Evolutionary conservation across 2,888 invertebrate species (phyloP), one percentile per base, ranked within the genome.

Genomic region (Nudaria mundana): DNA sequence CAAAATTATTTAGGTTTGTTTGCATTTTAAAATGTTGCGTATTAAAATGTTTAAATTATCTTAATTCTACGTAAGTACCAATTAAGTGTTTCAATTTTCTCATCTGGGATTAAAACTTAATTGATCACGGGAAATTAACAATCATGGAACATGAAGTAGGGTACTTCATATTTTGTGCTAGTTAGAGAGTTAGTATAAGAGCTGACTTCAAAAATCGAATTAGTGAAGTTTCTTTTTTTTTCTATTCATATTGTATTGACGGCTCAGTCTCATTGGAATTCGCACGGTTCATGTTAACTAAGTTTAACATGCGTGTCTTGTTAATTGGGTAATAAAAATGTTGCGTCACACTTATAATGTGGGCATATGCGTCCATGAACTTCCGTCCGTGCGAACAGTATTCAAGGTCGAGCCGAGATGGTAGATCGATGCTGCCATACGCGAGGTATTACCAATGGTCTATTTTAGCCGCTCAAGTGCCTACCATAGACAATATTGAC

Each of bases 291-390:
- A 52, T 52, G 44, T 44, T 44, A 52, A 55, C 41, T 22, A 55
- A 41, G 39, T 42, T 52, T 28, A 40, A 52, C 40, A 48, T 45
- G 35, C 41, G 43, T 52, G 48, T 50, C 49, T 47, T 43, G 45
- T 63, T 63, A 66, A 64, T 60, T 47, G 46, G 54, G 50, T 48
- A 56, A 56, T 59, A 60, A 61, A 66, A 59, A 61, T 35, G 55
- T 63, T 62, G 54, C 65, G 65, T 67, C 66, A 61, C 45, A 37
- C 44, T 38, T 28, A 36, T 40, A 38, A 53, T 48, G 53, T 53
- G 40, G 42, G 44, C 53, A 41, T 52, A 42, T 53, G 48, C 72
- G 84, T 71, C 87, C 89, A 56, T 89, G 88, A 89, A 89, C 89
- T 87, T 86, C 81, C 77, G 75, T 51, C 64, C 71, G 75, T 76